Evolutionary conservation across 2,797 vertebrate species (phyloP).

Genomic region (Silurus lanzhouensis): DNA sequence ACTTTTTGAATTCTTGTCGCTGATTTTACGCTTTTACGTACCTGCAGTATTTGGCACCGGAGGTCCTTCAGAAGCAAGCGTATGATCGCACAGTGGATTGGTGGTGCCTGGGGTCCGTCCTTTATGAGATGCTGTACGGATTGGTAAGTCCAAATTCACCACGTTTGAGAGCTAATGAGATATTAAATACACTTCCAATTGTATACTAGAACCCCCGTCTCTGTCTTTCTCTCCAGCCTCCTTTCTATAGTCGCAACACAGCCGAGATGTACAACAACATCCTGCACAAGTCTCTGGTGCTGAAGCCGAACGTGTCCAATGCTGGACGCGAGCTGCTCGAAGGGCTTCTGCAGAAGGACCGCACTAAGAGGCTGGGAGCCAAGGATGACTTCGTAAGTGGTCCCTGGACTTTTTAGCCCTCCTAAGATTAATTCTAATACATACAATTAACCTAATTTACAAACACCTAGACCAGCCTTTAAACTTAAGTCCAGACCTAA

Average conservation of each 20-base stretch:
- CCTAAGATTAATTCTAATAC: too few species aligned
- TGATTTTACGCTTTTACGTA: slow-evolving; percentile 6
- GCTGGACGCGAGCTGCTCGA: slow-evolving; percentile 75
- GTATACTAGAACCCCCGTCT: neutral
- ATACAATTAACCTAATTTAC: too few species aligned
- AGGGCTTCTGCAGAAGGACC: slow-evolving; percentile 80
- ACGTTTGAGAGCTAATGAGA: neutral
- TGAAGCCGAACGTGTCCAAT: slow-evolving; percentile 81
- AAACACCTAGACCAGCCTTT: too few species aligned
- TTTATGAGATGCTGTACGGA: slow-evolving; percentile 84
- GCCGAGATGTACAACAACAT: slow-evolving; percentile 85
- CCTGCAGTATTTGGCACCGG: slow-evolving; percentile 77
- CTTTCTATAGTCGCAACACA: slow-evolving; percentile 82
- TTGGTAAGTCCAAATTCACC: slow-evolving; percentile 66
- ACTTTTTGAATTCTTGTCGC: neutral
- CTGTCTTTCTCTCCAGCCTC: slow-evolving; percentile 66
- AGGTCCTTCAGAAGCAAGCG: slow-evolving; percentile 82
- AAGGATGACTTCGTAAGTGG: slow-evolving; percentile 78
- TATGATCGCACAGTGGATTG: slow-evolving; percentile 82
- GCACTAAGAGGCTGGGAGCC: slow-evolving; percentile 73
- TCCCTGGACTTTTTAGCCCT: neutral
- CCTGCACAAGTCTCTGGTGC: slow-evolving; percentile 74
- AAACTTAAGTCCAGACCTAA: too few species aligned
- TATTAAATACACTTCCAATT: neutral
- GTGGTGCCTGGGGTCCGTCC: slow-evolving; percentile 82